Conservation (phyloP, 2,888 invertebrate species). For the Euzophera pinguis region DNA sequence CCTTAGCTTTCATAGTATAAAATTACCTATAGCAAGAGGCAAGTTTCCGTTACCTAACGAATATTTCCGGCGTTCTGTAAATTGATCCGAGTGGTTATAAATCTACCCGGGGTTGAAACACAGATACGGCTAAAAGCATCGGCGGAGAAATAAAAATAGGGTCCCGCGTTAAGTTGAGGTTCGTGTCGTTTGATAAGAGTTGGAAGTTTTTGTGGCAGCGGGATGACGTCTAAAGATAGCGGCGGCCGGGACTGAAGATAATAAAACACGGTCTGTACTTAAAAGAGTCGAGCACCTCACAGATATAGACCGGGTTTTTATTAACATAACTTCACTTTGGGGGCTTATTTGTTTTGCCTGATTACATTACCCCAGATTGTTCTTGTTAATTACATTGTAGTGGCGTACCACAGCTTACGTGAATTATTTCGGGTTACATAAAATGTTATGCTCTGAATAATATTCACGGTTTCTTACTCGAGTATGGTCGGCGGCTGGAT, state of each 20-base stretch:
- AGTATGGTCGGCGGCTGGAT: conserved; percentile 57
- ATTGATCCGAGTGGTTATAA: conserved; percentile 67
- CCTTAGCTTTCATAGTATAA: conserved; percentile 51
- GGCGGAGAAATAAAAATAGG: conserved; percentile 61
- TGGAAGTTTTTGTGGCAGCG: conserved; percentile 68
- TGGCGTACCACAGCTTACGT: conserved; percentile 29
- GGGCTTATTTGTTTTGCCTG: conserved; percentile 58
- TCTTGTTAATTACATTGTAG: conserved; percentile 22
- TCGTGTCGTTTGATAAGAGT: conserved; percentile 74
- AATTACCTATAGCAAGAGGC: conserved; percentile 53
- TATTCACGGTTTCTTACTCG: conserved; percentile 49
- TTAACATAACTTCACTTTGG: conserved; percentile 55
- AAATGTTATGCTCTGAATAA: conserved; percentile 55
- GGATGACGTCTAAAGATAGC: conserved; percentile 64
- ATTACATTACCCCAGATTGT: conserved; percentile 42
- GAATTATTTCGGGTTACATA: conserved; percentile 57
- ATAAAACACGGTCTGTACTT: conserved; percentile 59
- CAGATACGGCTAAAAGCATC: conserved; percentile 74
- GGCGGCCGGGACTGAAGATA: conserved; percentile 51
- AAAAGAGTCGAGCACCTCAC: conserved; percentile 49
- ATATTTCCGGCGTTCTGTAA: conserved; percentile 68
- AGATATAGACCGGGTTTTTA: conserved; percentile 53
- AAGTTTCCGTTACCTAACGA: conserved; percentile 66
- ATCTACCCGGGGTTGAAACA: conserved; percentile 55
- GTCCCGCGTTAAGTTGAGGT: conserved; percentile 70